Conservation (phyloP, 2,888 invertebrate genomes). For the Argynnis bischoffii region DNA sequence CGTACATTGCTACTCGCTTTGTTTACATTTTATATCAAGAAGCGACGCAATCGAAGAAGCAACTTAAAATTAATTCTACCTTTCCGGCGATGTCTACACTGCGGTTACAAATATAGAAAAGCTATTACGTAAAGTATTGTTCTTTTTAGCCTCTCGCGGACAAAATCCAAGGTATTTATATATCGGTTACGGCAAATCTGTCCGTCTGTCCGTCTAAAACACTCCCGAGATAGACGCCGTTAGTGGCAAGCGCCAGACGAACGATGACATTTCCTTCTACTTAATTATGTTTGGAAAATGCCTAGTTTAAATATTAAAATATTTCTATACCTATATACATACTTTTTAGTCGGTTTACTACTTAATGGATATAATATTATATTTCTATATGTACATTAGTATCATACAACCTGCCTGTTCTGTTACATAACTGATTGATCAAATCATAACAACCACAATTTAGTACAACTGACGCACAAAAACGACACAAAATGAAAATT, state of each 20-base stretch:
- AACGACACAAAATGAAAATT: not conserved
- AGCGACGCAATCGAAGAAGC: too few species aligned
- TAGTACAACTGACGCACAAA: too few species aligned
- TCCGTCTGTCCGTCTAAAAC: slow-evolving; percentile 11
- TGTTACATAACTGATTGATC: too few species aligned
- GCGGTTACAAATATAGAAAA: slow-evolving; percentile 2
- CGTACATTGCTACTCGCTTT: too few species aligned
- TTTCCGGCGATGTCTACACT: not conserved
- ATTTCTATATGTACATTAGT: too few species aligned
- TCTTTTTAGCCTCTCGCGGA: slow-evolving; percentile 6
- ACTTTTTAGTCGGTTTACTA: too few species aligned
- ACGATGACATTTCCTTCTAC: slow-evolving; percentile 25
- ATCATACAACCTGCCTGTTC: too few species aligned
- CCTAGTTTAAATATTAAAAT: not conserved
- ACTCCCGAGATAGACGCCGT: slow-evolving; percentile 1
- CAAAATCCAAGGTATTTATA: slow-evolving; percentile 9
- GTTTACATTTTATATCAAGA: too few species aligned
- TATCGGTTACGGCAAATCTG: slow-evolving; percentile 5
- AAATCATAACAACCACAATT: too few species aligned
- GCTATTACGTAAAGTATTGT: slow-evolving; percentile 11
- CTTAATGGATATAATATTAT: too few species aligned
- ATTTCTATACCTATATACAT: not conserved
- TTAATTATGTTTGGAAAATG: slow-evolving; percentile 7
- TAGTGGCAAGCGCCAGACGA: slow-evolving; percentile 21
- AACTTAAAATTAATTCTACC: too few species aligned